Evolutionary conservation across 1,140 invertebrate genomes (phyloP).

Genomic region (Drosophila tristis): DNA sequence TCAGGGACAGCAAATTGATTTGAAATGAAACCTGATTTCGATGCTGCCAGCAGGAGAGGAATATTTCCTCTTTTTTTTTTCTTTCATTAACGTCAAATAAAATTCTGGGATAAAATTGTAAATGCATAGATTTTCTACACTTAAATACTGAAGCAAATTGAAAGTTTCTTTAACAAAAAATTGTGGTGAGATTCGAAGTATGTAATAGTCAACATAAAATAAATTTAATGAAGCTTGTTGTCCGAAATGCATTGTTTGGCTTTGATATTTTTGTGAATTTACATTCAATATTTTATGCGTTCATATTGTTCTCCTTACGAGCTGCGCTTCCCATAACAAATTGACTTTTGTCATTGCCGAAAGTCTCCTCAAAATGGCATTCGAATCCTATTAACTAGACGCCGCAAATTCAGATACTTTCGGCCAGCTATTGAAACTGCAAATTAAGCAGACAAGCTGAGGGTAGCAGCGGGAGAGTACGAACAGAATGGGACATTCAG

Average conservation of each 20-base stretch:
- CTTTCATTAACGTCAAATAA: constrained; percentile 7
- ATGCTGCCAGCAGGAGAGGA: neutral
- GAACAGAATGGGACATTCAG: constrained; percentile 41
- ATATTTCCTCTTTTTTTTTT: constrained; percentile 2
- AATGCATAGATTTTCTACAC: neutral
- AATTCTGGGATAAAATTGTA: constrained; percentile 2
- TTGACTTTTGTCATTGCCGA: constrained; percentile 15
- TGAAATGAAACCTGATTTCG: neutral
- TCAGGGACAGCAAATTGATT: too few relatives aligned
- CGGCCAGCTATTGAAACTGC: constrained; percentile 15
- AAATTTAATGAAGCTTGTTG: constrained; percentile 7
- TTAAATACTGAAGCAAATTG: too few relatives aligned
- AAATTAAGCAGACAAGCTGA: constrained; percentile 24
- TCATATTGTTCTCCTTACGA: neutral
- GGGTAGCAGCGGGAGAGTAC: constrained; percentile 7
- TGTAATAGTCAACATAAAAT: neutral
- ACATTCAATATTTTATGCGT: constrained; percentile 15
- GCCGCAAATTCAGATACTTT: constrained; percentile 57
- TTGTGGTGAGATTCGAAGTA: neutral
- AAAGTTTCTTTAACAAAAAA: too few relatives aligned
- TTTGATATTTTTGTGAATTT: constrained; percentile 4
- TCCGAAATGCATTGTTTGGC: neutral
- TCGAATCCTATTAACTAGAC: constrained; percentile 69
- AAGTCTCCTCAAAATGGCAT: constrained; percentile 38
- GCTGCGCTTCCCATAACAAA: constrained; percentile 37